Conservation (phyloP, 2,797 vertebrate genomes). For the Poeciliopsis gracilis region DNA sequence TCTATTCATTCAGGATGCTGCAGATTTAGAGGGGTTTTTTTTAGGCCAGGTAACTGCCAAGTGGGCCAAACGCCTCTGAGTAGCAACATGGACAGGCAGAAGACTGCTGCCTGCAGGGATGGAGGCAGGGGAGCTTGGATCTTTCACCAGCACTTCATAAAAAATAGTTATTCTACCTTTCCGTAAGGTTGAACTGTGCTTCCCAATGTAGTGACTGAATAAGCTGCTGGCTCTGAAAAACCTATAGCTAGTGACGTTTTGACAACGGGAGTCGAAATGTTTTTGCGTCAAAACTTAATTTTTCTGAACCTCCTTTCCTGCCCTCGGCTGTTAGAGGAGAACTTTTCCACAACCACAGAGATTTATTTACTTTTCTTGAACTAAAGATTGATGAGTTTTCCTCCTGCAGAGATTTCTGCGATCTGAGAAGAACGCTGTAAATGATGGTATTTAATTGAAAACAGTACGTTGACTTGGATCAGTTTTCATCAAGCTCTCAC, state of each 20-base stretch:
- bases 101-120: constrained; percentile 41
- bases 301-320: background rate
- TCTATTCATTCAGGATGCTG: constrained; percentile 66
- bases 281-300: background rate
- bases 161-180: constrained; percentile 12
- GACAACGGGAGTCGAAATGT: background rate
- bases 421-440: background rate
- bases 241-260: too few species aligned
- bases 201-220: background rate
- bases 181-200: background rate
- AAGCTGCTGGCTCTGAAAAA: background rate
- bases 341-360: background rate
- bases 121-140: background rate
- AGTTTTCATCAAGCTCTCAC: too few species aligned
- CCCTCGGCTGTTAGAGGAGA: background rate
- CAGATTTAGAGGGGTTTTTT: constrained; percentile 62
- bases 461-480: too few species aligned
- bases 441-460: too few species aligned
- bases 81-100: constrained; percentile 42
- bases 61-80: constrained; percentile 61
- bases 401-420: background rate
- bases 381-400: background rate
- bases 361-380: background rate
- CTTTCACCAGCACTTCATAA: constrained; percentile 14
- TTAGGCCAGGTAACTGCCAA: constrained; percentile 80